These are phyloP conservation scores for Pollimyrus isidori DNA, from an alignment of 2,113 vertebrate species.

Conservation along the genomic window DNA sequence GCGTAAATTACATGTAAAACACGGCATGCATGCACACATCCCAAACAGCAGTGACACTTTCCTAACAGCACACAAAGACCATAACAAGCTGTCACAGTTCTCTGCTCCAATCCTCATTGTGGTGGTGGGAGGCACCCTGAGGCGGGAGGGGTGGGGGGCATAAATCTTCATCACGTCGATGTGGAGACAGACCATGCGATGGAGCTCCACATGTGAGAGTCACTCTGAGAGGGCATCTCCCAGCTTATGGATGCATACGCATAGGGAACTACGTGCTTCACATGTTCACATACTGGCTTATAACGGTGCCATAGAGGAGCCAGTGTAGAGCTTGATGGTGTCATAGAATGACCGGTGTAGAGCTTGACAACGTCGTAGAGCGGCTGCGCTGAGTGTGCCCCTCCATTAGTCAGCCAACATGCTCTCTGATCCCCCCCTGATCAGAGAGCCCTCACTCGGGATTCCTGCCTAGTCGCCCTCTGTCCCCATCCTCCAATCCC, in stretches of 20 bases:
- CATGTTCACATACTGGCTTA: neutral
- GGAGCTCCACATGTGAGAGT: neutral
- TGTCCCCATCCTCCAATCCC: neutral
- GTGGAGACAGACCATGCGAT: neutral
- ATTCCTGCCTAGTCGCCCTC: constrained; percentile 10
- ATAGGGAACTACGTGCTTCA: neutral
- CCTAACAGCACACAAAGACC: neutral
- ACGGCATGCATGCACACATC: neutral
- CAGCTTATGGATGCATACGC: neutral
- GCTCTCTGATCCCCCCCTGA: constrained; percentile 3
- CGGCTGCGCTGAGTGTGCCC: neutral
- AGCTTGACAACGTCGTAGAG: neutral
- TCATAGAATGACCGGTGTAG: neutral
- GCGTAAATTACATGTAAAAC: neutral
- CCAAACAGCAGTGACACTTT: neutral
- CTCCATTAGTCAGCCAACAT: neutral
- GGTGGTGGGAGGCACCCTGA: neutral
- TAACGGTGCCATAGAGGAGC: neutral
- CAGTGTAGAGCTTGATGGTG: neutral
- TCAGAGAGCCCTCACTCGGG: constrained; percentile 4
- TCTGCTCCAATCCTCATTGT: neutral
- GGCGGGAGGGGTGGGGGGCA: neutral
- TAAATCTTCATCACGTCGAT: constrained; percentile 10
- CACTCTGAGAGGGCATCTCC: too few species aligned
- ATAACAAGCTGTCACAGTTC: neutral